A percentile compares a stretch with the other conserved stretches of the same genome.
Evolutionary conservation across 2,113 vertebrate genomes (phyloP).

Genomic region (Epinephelus moara): DNA sequence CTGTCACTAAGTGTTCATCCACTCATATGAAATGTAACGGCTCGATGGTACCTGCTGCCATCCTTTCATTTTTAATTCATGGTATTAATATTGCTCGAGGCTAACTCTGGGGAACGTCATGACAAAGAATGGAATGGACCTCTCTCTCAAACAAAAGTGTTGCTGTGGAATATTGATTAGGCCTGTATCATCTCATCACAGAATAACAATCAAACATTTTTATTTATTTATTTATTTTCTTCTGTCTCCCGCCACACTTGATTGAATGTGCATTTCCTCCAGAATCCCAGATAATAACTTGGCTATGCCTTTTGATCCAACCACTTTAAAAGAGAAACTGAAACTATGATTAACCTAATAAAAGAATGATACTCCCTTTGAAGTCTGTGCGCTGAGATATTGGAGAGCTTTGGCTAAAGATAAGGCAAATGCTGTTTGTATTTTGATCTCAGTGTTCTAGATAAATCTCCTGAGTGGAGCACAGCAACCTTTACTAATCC

Average conservation of each 20-base stretch:
- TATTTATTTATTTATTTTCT: neutral
- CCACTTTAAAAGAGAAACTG: constrained; percentile 41
- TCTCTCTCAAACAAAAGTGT: constrained; percentile 54
- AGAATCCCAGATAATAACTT: constrained; percentile 49
- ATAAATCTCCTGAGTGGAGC: constrained; percentile 1
- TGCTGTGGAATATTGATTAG: constrained; percentile 67
- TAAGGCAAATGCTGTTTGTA: constrained; percentile 25
- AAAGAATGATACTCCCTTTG: constrained; percentile 38
- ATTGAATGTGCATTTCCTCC: constrained; percentile 39
- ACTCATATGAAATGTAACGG: constrained; percentile 65
- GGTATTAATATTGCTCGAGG: constrained; percentile 69
- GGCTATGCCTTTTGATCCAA: constrained; percentile 37
- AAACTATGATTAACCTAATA: constrained; percentile 44
- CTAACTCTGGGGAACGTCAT: constrained; percentile 68
- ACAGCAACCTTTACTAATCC: neutral
- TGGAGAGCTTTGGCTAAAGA: constrained; percentile 22
- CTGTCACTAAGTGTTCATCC: constrained; percentile 73
- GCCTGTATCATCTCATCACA: constrained; percentile 45
- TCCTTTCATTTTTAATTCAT: constrained; percentile 73
- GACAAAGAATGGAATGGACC: constrained; percentile 71
- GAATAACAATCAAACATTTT: constrained; percentile 55
- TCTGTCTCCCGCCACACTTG: constrained; percentile 4
- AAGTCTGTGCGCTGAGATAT: constrained; percentile 20
- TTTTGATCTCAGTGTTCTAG: constrained; percentile 8
- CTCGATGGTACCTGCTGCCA: constrained; percentile 65